phyloP scores from a whole-genome alignment of 2,888 invertebrate species.

The Melanostoma mellinum region DNA sequence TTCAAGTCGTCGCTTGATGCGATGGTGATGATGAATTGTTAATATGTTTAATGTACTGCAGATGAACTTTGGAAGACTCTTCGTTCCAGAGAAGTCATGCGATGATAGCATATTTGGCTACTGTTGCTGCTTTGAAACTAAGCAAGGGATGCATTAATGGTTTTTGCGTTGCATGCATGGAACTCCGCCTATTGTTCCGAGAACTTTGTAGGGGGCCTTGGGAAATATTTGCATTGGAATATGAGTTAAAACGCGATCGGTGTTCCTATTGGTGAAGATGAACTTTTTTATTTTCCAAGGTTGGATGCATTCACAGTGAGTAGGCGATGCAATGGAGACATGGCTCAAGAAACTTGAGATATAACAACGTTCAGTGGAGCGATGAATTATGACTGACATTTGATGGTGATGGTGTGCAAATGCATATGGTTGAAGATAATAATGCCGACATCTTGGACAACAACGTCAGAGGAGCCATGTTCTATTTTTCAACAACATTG shows the following conservation, averaged over 20 bases:
- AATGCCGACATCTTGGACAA: constrained; percentile 31
- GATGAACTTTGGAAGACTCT: not conserved
- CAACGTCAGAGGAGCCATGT: constrained; percentile 43
- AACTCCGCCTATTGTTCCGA: constrained; percentile 59
- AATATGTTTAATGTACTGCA: constrained; percentile 4
- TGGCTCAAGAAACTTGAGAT: constrained; percentile 41
- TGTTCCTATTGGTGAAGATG: constrained; percentile 56
- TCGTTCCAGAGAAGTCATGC: constrained; percentile 21
- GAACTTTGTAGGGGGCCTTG: constrained; percentile 11
- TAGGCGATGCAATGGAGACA: constrained; percentile 3
- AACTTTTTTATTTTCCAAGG: constrained; percentile 17
- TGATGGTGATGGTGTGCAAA: constrained; percentile 12
- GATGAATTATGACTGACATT: constrained; percentile 39
- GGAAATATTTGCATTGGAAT: constrained; percentile 40
- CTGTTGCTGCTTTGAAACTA: not conserved
- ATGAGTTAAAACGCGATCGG: constrained; percentile 27
- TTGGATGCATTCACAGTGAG: constrained; percentile 31
- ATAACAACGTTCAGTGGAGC: constrained; percentile 45
- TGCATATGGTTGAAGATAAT: constrained; percentile 6
- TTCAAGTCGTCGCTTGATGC: no score
- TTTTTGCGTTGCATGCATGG: constrained; percentile 43
- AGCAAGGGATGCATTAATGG: constrained; percentile 35
- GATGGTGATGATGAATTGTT: constrained; percentile 34
- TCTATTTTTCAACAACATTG: constrained; percentile 21
- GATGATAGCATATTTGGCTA: constrained; percentile 23